Percentiles rank a stretch among this genome's conserved stretches.
Evolutionary conservation across 2,797 vertebrate genomes (phyloP).

Genomic region (Crocodylus rhombifer): DNA sequence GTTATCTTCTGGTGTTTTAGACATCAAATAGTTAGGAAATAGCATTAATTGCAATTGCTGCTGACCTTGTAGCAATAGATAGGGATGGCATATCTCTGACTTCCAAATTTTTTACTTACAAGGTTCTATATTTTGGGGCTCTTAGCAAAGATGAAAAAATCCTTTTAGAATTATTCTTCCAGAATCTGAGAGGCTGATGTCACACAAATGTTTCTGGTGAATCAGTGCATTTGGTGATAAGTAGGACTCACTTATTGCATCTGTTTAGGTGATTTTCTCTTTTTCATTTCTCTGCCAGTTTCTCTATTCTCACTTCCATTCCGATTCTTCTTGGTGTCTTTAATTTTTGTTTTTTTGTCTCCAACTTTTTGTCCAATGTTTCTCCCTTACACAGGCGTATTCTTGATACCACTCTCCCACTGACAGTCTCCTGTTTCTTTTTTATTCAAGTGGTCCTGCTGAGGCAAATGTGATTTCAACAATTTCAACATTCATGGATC

Average conservation of each 20-base stretch:
- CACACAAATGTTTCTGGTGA: slow-evolving; percentile 76
- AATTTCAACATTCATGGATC: not conserved
- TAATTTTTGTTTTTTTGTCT: slow-evolving; percentile 11
- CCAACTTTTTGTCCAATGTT: not conserved
- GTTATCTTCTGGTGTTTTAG: not conserved
- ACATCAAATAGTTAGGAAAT: not conserved
- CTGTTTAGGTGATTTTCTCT: slow-evolving; percentile 51
- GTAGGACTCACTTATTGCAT: slow-evolving; percentile 41
- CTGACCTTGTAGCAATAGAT: not conserved
- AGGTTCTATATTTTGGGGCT: slow-evolving; percentile 61
- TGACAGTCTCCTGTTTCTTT: slow-evolving; percentile 11
- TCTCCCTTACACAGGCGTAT: not conserved
- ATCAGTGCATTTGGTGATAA: slow-evolving; percentile 74
- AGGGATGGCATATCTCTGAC: not conserved
- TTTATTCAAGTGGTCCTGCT: not conserved
- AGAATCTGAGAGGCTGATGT: slow-evolving; percentile 63
- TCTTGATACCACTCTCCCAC: not conserved
- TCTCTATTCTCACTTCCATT: slow-evolving; percentile 39
- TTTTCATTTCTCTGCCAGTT: slow-evolving; percentile 34
- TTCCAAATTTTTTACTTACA: not conserved
- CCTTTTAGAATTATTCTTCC: slow-evolving; percentile 71
- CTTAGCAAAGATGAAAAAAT: slow-evolving; percentile 69
- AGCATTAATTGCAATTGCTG: not conserved
- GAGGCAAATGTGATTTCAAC: not conserved
- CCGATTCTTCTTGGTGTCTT: slow-evolving; percentile 18